Base-by-base conservation (phyloP, 2,888 invertebrate genomes). In the Nymphalis urticae region DNA sequence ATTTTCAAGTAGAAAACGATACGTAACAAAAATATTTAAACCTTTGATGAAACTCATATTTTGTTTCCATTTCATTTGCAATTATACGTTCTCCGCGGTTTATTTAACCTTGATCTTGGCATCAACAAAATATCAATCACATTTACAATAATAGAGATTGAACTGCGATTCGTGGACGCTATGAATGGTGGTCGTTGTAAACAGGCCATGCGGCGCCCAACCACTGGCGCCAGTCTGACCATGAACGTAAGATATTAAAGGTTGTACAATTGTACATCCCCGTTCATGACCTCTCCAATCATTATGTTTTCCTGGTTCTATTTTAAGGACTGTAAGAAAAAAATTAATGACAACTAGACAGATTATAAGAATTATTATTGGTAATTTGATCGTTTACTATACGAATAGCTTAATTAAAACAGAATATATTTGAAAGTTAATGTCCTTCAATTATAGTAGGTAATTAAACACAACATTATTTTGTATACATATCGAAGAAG, bases 111-210 rank as follows among this genome's bases (percentile, higher is more conserved):
- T 73, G 74, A 73, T 71, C 71, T 71, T 87, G 84, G 81, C 81
- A 81, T 78, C 74, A 78, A 79, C 75, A 65, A 75, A 74, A 75
- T 74, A 75, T 74, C 70, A 73, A 72, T 73, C 72, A 69, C 64
- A 67, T 64, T 54, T 68, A 72, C 69, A 76, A 75, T 77, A 81
- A 80, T 79, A 78, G 78, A 81, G 78, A 81, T 80, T 77, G 81
- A 79, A 73, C 71, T 67, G 68, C 70, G 83, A 76, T 82, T 80
- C 77, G 79, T 77, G 78, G 80, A 80, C 79, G 74, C 73, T 76
- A 80, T 89, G 85, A 89, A 87, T 84, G 84, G 79, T 80, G 74
- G 72, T 75, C 85, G 75, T 86, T 87, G 84, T 87, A 76, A 78
- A 79, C 78, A 74, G 75, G 79, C 80, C 84, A 84, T 83, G 80